Evolutionary conservation across 2,888 invertebrate species (phyloP), one percentile per base, ranked within the genome.

Genomic region (Conistra vaccinii): DNA sequence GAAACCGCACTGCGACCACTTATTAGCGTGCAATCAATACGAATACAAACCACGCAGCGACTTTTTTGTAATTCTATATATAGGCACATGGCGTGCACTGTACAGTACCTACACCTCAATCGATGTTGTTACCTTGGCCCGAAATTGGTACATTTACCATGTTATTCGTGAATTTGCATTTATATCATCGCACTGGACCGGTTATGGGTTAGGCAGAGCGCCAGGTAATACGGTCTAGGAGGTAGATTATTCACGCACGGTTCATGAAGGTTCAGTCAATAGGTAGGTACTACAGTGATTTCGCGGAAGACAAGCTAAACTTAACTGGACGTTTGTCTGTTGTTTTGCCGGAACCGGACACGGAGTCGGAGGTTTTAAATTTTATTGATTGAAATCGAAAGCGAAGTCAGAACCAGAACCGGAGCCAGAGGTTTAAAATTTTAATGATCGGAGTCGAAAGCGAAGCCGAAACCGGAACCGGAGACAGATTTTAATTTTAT

Each of bases 51-150:
- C 69, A 83, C 79, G 79, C 78, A 80, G 73, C 29, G 10, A 63
- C 65, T 79, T 76, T 71, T 83, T 68, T 62, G 77, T 78, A 73
- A 82, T 77, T 85, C 92, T 92, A 93, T 90, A 93, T 90, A 93
- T 94, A 94, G 91, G 63, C 48, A 70, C 83, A 78, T 93, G 69
- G 91, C 93, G 93, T 94, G 93, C 91, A 84, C 78, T 87, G 85
- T 86, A 88, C 32, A 42, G 42, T 53, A n/a, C 69, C n/a, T 60
- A 69, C 88, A 90, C 82, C 72, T 78, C 85, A 91, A 95, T 95
- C 94, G 93, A 94, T 95, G 89, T 77, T 73, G 87, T 87, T 86
- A 89, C 94, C 95, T 95, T 95, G 95, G 93, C 94, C 94, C 91
- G 90, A 88, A 89, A 90, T 85, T 83, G 80, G 74, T 87, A 85